Base-by-base conservation (phyloP, 2,113 vertebrate species). In the Struthidea cinerea region DNA sequence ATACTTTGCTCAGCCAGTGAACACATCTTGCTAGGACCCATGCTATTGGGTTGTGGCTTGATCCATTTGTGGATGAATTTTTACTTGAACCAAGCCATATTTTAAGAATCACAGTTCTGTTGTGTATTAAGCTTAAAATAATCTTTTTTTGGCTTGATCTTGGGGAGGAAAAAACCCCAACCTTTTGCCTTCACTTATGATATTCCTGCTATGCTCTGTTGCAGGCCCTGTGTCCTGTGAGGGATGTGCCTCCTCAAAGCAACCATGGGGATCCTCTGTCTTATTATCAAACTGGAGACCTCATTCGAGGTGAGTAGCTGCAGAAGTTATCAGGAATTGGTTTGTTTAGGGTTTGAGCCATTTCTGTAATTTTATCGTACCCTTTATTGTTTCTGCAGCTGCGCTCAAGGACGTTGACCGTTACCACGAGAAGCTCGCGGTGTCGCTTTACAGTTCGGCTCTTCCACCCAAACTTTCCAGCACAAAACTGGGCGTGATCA, bases 211-310 rank as follows among this genome's bases (percentile, higher is more conserved):
- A 44, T 60, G 37, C 88, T 86, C 41, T 96, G 2, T 93, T 87
- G 39, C 80, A 99, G 99, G 99, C 99, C 87, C 98, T 99, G 13
- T 99, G 99, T 97, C 99, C 99, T 18, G 49, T 99, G 93, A 98
- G 98, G 98, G 99, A 99, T 94, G 98, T 99, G 65, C 99, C 99
- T 92, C 98, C 99, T 33, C 98, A 98, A 44, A 99, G 99, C 95
- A 99, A 98, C 97, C 99, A 99, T 10, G 99, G 99, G 33, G 99
- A 99, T 95, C 99, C 99, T 73, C 97, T 99, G 63, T 99, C 99
- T 8, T 99, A 99, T 74, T 99, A 99, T 84, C 99, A 99, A 95
- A 97, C 98, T 24, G 99, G 99, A 71, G 99, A 99, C 96, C 97
- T 99, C 33, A 99, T 99, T 91, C 98, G 98, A 99, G 99, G 99